A percentile compares a stretch with the other conserved stretches of the same genome.
These are phyloP conservation scores for Synanthedon vespiformis DNA, from an alignment of 2,888 invertebrate species.

Conservation along the genomic window DNA sequence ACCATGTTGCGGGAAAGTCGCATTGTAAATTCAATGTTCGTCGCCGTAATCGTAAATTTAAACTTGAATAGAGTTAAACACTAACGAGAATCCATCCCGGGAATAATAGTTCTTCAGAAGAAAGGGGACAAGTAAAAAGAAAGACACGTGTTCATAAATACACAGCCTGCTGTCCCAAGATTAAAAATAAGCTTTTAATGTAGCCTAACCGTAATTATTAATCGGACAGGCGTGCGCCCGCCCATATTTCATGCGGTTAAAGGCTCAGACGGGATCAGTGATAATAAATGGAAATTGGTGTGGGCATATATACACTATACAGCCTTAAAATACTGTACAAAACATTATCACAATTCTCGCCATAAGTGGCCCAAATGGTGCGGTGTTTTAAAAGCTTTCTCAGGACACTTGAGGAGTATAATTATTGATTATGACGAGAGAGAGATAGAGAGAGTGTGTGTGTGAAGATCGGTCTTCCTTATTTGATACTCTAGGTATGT, in stretches of 20 bases:
- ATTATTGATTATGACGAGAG: too few species aligned
- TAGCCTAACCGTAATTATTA: slow-evolving; percentile 13
- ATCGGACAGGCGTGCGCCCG: slow-evolving; percentile 9
- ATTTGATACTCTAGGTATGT: too few species aligned
- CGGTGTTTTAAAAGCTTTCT: slow-evolving; percentile 9
- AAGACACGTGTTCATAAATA: neutral
- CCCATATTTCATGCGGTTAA: slow-evolving; percentile 13
- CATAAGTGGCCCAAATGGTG: neutral
- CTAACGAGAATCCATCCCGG: neutral
- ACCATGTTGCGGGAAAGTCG: neutral
- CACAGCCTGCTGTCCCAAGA: neutral
- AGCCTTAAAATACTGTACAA: too few species aligned
- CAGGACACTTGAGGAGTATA: slow-evolving; percentile 8
- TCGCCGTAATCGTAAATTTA: neutral
- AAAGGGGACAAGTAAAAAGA: neutral
- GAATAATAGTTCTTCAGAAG: neutral
- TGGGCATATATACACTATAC: too few species aligned
- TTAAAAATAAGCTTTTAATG: slow-evolving; percentile 5
- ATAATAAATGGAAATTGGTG: slow-evolving; percentile 2
- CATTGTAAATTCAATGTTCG: neutral
- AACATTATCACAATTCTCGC: too few species aligned
- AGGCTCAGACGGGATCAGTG: slow-evolving; percentile 20
- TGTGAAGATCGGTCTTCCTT: too few species aligned
- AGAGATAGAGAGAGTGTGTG: too few species aligned
- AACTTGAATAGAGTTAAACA: neutral